Evolutionary conservation across 2,113 vertebrate genomes (phyloP).

Genomic region (Salvelinus fontinalis): DNA sequence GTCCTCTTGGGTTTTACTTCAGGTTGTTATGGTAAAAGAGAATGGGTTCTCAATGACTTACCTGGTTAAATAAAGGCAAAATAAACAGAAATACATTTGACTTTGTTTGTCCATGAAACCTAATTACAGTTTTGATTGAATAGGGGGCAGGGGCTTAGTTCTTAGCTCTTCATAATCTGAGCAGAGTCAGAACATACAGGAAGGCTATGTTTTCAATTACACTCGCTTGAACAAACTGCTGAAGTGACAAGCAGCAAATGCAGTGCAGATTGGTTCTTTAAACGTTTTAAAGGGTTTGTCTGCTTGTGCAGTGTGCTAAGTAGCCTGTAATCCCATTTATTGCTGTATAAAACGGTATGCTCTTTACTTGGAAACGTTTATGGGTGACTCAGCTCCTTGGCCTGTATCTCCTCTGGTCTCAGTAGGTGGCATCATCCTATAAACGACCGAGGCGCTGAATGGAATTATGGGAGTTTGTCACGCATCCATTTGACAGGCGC

Average conservation of each 20-base stretch:
- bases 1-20: too few species aligned
- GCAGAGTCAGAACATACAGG: too few species aligned
- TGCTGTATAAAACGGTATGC: not conserved
- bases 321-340: not conserved
- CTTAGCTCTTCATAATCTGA: too few species aligned
- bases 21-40: too few species aligned
- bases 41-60: too few species aligned
- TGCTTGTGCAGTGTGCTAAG: not conserved
- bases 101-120: not conserved
- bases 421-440: not conserved
- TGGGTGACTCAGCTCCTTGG: not conserved
- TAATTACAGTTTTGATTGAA: not conserved
- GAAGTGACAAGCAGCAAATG: not conserved
- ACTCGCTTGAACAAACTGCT: not conserved
- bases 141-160: too few species aligned
- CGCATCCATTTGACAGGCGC: not conserved
- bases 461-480: not conserved
- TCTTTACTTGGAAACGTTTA: not conserved
- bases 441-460: not conserved
- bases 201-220: not conserved
- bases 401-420: not conserved
- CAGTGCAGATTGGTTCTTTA: not conserved
- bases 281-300: not conserved
- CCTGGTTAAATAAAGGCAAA: too few species aligned
- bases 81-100: too few species aligned